Evolutionary conservation across 2,888 invertebrate species (phyloP).

Genomic region (Stenodera caucasica): DNA sequence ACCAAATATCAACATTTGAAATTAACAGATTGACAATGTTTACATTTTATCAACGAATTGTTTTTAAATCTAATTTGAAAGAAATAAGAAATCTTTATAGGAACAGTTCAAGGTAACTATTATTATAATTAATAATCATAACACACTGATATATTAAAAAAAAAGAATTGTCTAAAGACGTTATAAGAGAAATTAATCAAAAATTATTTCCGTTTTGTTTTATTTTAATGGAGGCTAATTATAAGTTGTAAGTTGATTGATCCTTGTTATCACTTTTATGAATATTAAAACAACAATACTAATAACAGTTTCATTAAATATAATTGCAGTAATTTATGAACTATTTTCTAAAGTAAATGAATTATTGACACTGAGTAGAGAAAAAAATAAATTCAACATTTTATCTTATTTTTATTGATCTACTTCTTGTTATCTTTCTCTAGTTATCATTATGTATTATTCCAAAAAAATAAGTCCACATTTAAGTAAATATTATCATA

Average conservation of each 20-base stretch:
- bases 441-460: no score
- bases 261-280: conserved; percentile 15
- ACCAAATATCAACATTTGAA: background rate
- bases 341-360: no score
- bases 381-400: no score
- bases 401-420: no score
- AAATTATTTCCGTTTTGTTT: background rate
- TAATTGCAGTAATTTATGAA: no score
- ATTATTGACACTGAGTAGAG: no score
- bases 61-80: background rate
- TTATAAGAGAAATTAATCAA: no score
- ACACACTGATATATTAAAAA: background rate
- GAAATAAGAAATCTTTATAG: background rate
- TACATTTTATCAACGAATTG: background rate
- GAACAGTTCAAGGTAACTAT: background rate
- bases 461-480: no score
- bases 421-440: no score
- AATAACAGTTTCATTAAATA: no score
- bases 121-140: background rate
- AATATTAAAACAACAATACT: conserved; percentile 7
- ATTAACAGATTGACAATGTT: no score
- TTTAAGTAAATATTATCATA: no score
- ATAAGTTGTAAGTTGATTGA: conserved; percentile 5
- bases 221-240: conserved; percentile 5
- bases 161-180: background rate